Base-by-base conservation (phyloP, 2,113 vertebrate genomes). In the Cervus canadensis region DNA sequence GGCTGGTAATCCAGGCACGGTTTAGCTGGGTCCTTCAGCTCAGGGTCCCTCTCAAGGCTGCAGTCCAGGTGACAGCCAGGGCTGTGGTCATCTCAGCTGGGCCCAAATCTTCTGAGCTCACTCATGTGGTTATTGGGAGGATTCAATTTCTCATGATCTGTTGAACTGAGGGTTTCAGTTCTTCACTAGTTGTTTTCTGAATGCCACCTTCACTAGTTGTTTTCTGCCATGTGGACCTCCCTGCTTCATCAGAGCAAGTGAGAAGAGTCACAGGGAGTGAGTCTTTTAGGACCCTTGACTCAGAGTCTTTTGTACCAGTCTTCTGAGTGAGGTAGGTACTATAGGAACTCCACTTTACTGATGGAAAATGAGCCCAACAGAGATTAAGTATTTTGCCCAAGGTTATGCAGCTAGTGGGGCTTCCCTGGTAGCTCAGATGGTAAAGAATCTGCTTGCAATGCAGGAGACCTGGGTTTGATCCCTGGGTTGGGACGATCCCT, bases 21-120 rank as follows among this genome's bases (percentile, higher is more conserved):
- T 50, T 82, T 23, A 28, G 40, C 54, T 17, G 52, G 5, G 28
- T 5, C 62, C 33, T 40, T 33, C 3, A 59, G 12, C 52, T 89
- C 28, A n/a, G 60, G 19, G 26, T 19, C 21, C 54, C 48, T 43
- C 33, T 9, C 14, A 30, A 54, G 54, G 62, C 45, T 81, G 23
- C 28, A 5, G 9, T 52, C 1, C 4, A 21, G 21, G 6, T 85
- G 17, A n/a, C 9, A 3, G n/a, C 74, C 17, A 74, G 21, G 64
- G 21, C 57, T 43, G 9, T 0, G 0, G 64, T 19, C 30, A 7
- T 23, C 30, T 71, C 67, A 6, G 1, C 13, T 0, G 52, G 26
- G 23, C 28, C 26, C 8, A 3, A 2, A 21, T 14, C 54, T 16
- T 54, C 45, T 1, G 1, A 33, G 50, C 28, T 88, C 48, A 15